phyloP scores from a whole-genome alignment of 2,797 vertebrate genomes.

The Peromyscus eremicus region DNA sequence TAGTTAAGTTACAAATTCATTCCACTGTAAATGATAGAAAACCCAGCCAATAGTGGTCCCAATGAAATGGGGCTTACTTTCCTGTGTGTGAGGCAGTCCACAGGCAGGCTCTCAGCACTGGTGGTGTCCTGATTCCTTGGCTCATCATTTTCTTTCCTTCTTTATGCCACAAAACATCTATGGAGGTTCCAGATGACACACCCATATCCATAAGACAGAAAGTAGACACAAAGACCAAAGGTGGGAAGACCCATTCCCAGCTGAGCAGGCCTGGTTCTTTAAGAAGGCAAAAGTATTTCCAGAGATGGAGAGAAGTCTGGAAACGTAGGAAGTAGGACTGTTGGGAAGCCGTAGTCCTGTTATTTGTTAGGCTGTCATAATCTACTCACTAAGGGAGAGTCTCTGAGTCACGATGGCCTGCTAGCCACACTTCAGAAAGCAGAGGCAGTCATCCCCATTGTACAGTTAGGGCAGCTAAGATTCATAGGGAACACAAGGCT shows the following conservation, averaged over 20 bases:
- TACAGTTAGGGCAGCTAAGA: not conserved
- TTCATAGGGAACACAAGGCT: not conserved
- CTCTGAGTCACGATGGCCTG: not conserved
- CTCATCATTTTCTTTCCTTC: not conserved
- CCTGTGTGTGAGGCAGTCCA: not conserved
- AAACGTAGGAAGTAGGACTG: not conserved
- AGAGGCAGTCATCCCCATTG: not conserved
- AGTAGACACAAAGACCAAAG: not conserved
- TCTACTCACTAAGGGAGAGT: not conserved
- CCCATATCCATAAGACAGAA: not conserved
- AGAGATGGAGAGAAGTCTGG: not conserved
- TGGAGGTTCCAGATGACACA: not conserved
- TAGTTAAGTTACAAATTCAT: not conserved
- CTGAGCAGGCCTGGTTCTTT: not conserved
- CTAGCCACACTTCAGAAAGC: not conserved
- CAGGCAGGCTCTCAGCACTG: not conserved
- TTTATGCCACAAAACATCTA: not conserved
- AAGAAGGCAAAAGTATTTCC: not conserved
- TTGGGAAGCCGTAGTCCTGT: not conserved
- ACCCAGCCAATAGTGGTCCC: not conserved
- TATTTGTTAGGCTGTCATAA: not conserved
- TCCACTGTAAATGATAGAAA: not conserved
- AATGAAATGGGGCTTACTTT: not conserved
- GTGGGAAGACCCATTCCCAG: not conserved
- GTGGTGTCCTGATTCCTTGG: not conserved